These are phyloP conservation scores for Trissolcus basalis DNA, from an alignment of 1,140 invertebrate genomes.

Conservation along the genomic window DNA sequence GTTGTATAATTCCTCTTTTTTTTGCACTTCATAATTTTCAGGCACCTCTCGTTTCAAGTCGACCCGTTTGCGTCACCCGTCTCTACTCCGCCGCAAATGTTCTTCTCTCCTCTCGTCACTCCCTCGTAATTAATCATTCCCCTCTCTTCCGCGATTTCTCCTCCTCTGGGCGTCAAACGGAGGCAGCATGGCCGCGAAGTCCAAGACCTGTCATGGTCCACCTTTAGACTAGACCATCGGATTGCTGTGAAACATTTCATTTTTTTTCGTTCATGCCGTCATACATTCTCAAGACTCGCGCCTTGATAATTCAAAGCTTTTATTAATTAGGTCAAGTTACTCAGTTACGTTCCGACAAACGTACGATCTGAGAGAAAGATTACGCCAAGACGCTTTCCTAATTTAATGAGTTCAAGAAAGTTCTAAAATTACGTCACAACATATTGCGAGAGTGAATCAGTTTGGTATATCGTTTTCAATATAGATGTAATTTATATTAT, in stretches of 20 bases:
- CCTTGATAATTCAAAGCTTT: conserved; percentile 10
- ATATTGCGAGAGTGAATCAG: too few relatives aligned
- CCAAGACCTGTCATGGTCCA: conserved; percentile 55
- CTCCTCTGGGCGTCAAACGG: conserved; percentile 68
- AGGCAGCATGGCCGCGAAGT: conserved; percentile 69
- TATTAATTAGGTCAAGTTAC: conserved; percentile 32
- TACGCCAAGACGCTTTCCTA: not conserved
- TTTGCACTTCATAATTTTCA: conserved; percentile 49
- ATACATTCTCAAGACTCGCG: not conserved
- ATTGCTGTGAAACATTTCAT: conserved; percentile 21
- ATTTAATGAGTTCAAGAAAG: too few relatives aligned
- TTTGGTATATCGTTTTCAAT: too few relatives aligned
- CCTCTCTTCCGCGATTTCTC: conserved; percentile 62
- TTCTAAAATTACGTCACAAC: not conserved
- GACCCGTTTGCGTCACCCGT: conserved; percentile 25
- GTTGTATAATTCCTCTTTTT: conserved; percentile 20
- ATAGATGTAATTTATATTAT: too few relatives aligned
- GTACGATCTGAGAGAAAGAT: not conserved
- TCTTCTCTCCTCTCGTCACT: conserved; percentile 65
- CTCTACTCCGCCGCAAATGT: not conserved
- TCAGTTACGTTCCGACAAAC: not conserved
- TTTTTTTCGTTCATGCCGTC: conserved; percentile 14
- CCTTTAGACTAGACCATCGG: conserved; percentile 41
- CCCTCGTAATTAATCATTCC: conserved; percentile 75
- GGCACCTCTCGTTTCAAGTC: conserved; percentile 46